Conservation (phyloP, 1,140 invertebrate species). For the Calephelis virginiensis region DNA sequence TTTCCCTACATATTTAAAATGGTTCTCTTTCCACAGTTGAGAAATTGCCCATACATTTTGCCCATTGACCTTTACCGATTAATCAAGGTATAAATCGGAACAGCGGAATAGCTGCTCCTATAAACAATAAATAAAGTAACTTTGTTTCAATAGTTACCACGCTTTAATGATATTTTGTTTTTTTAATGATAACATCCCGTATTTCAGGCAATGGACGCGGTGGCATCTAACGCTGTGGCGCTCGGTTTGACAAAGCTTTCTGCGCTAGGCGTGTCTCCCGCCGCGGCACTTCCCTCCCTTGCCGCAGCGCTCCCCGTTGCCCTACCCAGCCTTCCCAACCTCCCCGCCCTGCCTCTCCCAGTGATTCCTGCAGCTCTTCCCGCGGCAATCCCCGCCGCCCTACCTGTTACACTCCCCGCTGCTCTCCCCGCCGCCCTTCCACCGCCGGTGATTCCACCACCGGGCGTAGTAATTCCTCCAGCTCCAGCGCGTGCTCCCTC, state of each 20-base stretch:
- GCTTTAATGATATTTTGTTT: too few relatives aligned
- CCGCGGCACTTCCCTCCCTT: conserved; percentile 61
- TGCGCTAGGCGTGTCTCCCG: conserved; percentile 55
- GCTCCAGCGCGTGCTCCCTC: conserved; percentile 22
- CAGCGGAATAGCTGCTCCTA: too few relatives aligned
- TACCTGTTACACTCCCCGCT: conserved; percentile 43
- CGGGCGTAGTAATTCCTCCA: conserved; percentile 26
- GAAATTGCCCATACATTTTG: too few relatives aligned
- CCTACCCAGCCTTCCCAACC: conserved; percentile 25
- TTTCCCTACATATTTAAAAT: too few relatives aligned
- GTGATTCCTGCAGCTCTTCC: conserved; percentile 35
- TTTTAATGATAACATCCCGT: background rate
- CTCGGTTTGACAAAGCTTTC: conserved; percentile 81
- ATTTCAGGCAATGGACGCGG: conserved; percentile 92
- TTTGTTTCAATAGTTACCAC: too few relatives aligned
- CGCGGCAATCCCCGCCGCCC: conserved; percentile 32
- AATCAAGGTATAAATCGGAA: too few relatives aligned
- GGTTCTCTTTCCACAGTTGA: too few relatives aligned
- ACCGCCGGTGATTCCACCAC: conserved; percentile 39
- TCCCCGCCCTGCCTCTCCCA: conserved; percentile 24
- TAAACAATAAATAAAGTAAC: too few relatives aligned
- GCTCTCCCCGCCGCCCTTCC: conserved; percentile 22
- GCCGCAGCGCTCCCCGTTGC: conserved; percentile 53
- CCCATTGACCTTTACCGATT: too few relatives aligned
- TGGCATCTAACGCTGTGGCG: conserved; percentile 89